Conservation (phyloP, 2,113 vertebrate genomes). For the Vanacampus margaritifer region DNA sequence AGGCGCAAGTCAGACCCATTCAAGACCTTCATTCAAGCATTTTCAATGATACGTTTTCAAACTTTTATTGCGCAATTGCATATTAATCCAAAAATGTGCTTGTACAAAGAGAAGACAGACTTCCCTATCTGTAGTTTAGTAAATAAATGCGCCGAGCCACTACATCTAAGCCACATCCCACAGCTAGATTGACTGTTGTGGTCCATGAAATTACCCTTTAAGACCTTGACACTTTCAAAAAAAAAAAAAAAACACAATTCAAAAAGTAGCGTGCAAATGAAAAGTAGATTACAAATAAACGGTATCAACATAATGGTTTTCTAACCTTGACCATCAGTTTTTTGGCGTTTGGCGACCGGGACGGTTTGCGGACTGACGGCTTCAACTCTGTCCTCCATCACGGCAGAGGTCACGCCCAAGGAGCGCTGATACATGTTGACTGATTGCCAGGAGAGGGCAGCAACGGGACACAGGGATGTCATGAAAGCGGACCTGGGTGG, state of each 20-base stretch:
- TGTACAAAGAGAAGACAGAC: too few species aligned
- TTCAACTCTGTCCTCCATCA: slow-evolving; percentile 1
- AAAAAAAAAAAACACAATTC: background rate
- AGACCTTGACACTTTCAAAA: too few species aligned
- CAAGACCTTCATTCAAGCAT: background rate
- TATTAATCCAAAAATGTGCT: background rate
- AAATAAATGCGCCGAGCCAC: too few species aligned
- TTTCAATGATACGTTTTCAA: background rate
- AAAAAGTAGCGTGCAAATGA: background rate
- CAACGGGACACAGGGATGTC: slow-evolving; percentile 54
- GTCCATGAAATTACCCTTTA: too few species aligned
- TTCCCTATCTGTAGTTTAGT: too few species aligned
- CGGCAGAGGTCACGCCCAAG: slow-evolving; percentile 39
- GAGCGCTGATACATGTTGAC: slow-evolving; percentile 73
- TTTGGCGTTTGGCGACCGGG: slow-evolving; percentile 56
- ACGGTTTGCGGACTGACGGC: background rate
- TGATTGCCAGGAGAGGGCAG: slow-evolving; percentile 63
- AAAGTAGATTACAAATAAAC: background rate
- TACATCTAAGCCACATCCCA: too few species aligned
- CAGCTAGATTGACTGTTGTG: too few species aligned
- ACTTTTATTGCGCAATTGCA: background rate
- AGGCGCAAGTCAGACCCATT: background rate
- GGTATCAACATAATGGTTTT: background rate
- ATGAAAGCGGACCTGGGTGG: slow-evolving; percentile 66
- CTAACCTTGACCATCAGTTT: slow-evolving; percentile 37